Conservation (phyloP, 1,140 invertebrate genomes). For the Drosophila quadrilineata region DNA sequence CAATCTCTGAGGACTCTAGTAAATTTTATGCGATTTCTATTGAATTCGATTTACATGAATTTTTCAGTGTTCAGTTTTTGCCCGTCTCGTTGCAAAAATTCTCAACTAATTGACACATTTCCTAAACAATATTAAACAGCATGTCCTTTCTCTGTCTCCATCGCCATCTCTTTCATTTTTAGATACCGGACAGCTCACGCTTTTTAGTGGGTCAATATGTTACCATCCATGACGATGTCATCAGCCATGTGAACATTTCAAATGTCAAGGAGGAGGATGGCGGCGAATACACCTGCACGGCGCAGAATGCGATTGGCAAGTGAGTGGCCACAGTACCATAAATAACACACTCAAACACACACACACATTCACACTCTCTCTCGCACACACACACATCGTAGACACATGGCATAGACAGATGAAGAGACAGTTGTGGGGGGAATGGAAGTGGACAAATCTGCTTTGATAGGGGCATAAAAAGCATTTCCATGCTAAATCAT, state of each 20-base stretch:
- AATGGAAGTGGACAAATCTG: not conserved
- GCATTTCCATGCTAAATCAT: slow-evolving; percentile 75
- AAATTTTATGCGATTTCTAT: slow-evolving; percentile 76
- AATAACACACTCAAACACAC: slow-evolving; percentile 48
- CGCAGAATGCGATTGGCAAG: slow-evolving; percentile 89
- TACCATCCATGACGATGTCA: slow-evolving; percentile 94
- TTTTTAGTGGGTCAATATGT: slow-evolving; percentile 95
- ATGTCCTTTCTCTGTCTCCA: not conserved
- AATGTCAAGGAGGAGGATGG: slow-evolving; percentile 94
- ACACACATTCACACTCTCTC: slow-evolving; percentile 2
- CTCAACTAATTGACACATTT: slow-evolving; percentile 53
- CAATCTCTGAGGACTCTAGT: slow-evolving; percentile 30
- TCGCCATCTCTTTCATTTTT: too few species aligned
- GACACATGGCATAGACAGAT: not conserved
- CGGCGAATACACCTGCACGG: slow-evolving; percentile 94
- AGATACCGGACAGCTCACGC: slow-evolving; percentile 83
- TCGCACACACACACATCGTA: not conserved
- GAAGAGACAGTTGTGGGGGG: too few species aligned
- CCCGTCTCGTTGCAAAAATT: not conserved
- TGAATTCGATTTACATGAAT: slow-evolving; percentile 76
- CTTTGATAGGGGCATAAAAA: slow-evolving; percentile 54
- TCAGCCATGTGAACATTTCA: slow-evolving; percentile 96
- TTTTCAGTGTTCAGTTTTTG: slow-evolving; percentile 51
- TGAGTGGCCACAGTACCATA: slow-evolving; percentile 71
- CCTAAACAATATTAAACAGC: not conserved